Evolutionary conservation across 1,140 invertebrate species (phyloP), one percentile per base, ranked within the genome.

Genomic region (Paracyclopina nana): DNA sequence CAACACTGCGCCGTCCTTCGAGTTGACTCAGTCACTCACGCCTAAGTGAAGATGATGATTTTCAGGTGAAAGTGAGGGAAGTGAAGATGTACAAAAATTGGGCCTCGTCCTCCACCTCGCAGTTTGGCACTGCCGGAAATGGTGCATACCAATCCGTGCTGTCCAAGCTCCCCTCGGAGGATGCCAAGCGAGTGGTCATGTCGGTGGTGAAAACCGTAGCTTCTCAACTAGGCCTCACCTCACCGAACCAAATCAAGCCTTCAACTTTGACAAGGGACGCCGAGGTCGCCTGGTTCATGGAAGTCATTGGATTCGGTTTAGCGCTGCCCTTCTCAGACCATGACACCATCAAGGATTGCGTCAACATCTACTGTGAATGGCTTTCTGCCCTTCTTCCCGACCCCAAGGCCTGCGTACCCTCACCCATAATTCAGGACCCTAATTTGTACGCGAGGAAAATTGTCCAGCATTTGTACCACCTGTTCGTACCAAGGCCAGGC

Each of bases 361-460:
- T 95, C 6, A 85, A 84, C 65, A 79, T 96, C 20, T 96, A 95
- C 62, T 95, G 87, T 65, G 88, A 95, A 60, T 97, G 91, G 91
- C 65, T 97, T 24, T 79, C 80, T 0, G 81, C 86, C 1, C 67
- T 92, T 44, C 74, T 90, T 57, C 78, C 83, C 1, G 61, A 69
- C 53, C 81, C 84, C 1, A 82, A 83, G 58, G 71, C 80, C 56
- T 76, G 77, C 57, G 80, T 94, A 16, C 88, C 90, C 1, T 74
- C 74, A 58, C 84, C 82, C 1, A 77, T 97, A 11, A 68, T 76
- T 29, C 79, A 87, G 45, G 82, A 91, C 62, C 83, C 91, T 0
- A 90, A 91, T 62, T 72, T 80, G 51, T 96, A 92, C 68, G 80
- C 84, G 1, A 71, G 82, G 55, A 82, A 79, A 63, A 95, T 97